Conservation (phyloP, 2,113 vertebrate genomes). For the Panthera leo region DNA sequence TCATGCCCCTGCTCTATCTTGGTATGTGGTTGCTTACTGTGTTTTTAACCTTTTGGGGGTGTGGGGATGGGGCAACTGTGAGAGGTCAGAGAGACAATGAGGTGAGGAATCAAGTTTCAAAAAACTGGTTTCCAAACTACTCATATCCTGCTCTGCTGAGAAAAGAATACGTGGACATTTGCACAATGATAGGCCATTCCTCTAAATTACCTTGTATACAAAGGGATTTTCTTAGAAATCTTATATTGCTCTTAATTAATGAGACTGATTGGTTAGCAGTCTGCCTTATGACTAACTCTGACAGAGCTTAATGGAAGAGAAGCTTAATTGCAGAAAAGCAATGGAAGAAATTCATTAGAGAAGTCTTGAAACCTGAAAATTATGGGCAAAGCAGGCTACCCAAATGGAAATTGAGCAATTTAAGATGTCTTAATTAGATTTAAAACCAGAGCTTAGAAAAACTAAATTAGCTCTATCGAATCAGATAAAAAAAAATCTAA, state of each 20-base stretch:
- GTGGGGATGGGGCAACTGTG: background rate
- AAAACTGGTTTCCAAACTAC: background rate
- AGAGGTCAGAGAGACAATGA: background rate
- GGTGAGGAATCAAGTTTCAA: background rate
- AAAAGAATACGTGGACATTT: background rate
- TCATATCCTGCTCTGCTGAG: background rate
- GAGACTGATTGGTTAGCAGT: background rate
- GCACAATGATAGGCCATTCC: background rate
- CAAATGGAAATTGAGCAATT: conserved; percentile 70
- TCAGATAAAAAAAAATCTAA: conserved; percentile 57
- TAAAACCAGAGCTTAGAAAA: conserved; percentile 77
- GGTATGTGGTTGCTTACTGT: background rate
- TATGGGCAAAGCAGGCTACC: conserved; percentile 59
- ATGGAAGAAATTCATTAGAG: conserved; percentile 67
- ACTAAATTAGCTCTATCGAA: conserved; percentile 65
- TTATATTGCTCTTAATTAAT: conserved; percentile 42
- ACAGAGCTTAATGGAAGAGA: conserved; percentile 67
- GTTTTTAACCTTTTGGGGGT: background rate
- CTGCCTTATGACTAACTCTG: conserved; percentile 52
- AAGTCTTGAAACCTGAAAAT: conserved; percentile 73
- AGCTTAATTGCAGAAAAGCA: conserved; percentile 68
- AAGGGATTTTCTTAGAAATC: conserved; percentile 16
- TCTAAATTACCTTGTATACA: background rate
- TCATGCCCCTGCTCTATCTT: background rate
- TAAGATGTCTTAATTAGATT: conserved; percentile 76